phyloP scores from a whole-genome alignment of 2,797 vertebrate species.

The Paramormyrops hopkinsi region DNA sequence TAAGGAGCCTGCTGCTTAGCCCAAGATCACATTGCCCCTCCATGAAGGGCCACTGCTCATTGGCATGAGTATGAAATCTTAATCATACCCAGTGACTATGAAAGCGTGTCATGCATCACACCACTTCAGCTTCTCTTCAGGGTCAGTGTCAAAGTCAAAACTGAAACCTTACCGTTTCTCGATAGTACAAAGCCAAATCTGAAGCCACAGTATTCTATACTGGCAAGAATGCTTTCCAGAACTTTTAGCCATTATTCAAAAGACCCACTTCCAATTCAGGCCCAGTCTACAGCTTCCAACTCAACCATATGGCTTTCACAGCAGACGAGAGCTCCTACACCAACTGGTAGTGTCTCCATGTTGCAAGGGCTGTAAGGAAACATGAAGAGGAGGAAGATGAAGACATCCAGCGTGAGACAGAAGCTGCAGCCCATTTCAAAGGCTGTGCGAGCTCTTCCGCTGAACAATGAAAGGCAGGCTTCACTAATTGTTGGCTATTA shows the following conservation, averaged over 20 bases:
- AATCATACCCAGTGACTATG: neutral
- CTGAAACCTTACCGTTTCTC: neutral
- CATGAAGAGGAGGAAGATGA: neutral
- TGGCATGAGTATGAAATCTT: neutral
- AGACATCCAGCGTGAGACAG: neutral
- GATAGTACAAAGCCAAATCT: neutral
- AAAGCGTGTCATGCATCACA: neutral
- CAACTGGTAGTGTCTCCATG: neutral
- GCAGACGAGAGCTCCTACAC: neutral
- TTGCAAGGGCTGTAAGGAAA: neutral
- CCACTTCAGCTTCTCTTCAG: neutral
- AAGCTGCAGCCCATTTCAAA: neutral
- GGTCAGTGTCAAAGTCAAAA: neutral
- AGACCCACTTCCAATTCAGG: conserved; percentile 13
- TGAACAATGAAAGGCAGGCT: conserved; percentile 32
- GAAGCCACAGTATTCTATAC: neutral
- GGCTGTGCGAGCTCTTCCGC: conserved; percentile 7
- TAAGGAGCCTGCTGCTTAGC: neutral
- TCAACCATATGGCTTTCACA: conserved; percentile 1
- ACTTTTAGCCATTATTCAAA: conserved; percentile 18
- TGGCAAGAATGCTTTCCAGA: neutral
- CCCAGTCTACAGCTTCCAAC: neutral
- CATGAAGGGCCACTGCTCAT: neutral
- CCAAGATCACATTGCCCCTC: neutral
- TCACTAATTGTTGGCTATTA: conserved; percentile 69